phyloP scores from a whole-genome alignment of 2,888 invertebrate species.

The Fissipunctia ypsillon region DNA sequence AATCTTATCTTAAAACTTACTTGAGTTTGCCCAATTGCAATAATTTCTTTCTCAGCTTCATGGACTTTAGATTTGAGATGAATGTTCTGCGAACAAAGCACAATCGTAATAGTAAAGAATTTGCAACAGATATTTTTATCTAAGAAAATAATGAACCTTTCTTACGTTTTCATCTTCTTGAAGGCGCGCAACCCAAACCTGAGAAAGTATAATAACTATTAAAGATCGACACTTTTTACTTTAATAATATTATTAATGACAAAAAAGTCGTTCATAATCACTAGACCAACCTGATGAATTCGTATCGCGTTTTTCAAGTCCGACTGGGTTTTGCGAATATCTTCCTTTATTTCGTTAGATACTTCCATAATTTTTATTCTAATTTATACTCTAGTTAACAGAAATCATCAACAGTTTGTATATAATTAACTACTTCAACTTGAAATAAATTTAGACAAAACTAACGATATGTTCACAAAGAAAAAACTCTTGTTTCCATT shows the following conservation, averaged over 20 bases:
- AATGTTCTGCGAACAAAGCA: constrained; percentile 84
- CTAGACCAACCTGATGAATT: constrained; percentile 90
- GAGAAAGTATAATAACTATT: constrained; percentile 61
- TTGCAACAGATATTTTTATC: not conserved
- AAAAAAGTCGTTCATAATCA: constrained; percentile 48
- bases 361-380: constrained; percentile 87
- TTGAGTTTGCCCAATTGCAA: constrained; percentile 91
- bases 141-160: constrained; percentile 39
- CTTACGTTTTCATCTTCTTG: constrained; percentile 90
- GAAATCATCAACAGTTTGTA: constrained; percentile 22
- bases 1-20: constrained; percentile 78
- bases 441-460: constrained; percentile 33
- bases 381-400: constrained; percentile 10
- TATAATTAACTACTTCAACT: constrained; percentile 19
- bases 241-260: not conserved
- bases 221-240: constrained; percentile 23
- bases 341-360: constrained; percentile 91
- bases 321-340: constrained; percentile 91
- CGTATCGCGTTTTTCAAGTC: constrained; percentile 92
- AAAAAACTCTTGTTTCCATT: constrained; percentile 61
- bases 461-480: constrained; percentile 46
- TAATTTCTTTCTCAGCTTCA: constrained; percentile 91
- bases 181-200: constrained; percentile 90
- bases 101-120: not conserved
- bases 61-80: constrained; percentile 89